These are phyloP conservation scores for Rhea pennata DNA, from an alignment of 2,113 vertebrate genomes.

Conservation along the genomic window DNA sequence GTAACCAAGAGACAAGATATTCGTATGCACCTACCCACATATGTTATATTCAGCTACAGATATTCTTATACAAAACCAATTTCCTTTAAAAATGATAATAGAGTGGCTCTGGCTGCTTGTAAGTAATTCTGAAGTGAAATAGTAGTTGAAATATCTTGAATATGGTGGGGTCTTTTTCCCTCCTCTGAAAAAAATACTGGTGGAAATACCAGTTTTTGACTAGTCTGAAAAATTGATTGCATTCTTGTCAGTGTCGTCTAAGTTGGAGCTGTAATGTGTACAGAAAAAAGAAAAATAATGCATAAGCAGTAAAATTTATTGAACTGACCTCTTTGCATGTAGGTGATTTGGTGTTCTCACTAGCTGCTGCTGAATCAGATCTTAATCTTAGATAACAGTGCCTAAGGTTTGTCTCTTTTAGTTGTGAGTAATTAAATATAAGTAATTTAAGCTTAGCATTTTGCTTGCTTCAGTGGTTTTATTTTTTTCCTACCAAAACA, in stretches of 20 bases:
- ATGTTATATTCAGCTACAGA: neutral
- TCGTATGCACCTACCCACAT: neutral
- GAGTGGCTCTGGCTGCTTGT: neutral
- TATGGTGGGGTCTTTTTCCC: neutral
- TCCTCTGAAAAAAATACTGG: neutral
- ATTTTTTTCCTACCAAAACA: conserved; percentile 31
- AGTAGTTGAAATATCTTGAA: neutral
- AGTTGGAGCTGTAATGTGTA: neutral
- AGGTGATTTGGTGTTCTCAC: conserved; percentile 20
- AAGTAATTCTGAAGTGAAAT: neutral
- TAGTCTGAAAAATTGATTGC: neutral
- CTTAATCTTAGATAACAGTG: conserved; percentile 15
- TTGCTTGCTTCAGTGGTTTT: neutral
- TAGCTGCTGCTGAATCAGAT: conserved; percentile 34
- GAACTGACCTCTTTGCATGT: conserved; percentile 25
- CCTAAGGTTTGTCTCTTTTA: conserved; percentile 5
- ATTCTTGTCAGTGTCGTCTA: neutral
- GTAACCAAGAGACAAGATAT: neutral
- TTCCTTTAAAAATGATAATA: neutral
- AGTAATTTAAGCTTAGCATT: neutral
- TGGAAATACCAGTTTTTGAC: conserved; percentile 3
- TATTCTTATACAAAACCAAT: neutral
- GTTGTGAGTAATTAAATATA: conserved; percentile 13
- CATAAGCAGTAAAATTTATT: conserved; percentile 39
- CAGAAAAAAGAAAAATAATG: conserved; percentile 22